Conservation (phyloP, 2,113 vertebrate species). For the Solea senegalensis region DNA sequence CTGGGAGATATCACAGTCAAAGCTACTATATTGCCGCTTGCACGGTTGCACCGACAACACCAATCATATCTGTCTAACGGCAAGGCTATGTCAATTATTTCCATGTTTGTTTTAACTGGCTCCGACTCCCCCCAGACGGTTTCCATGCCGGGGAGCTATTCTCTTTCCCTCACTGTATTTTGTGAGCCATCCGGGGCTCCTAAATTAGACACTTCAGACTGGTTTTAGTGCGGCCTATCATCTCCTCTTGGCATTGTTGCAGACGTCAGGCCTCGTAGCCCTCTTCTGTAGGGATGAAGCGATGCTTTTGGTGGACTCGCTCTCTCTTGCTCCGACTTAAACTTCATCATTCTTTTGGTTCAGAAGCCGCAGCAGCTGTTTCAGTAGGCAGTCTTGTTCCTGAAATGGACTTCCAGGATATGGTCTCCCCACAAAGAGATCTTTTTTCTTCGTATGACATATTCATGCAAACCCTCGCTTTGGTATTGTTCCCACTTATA, state of each 20-base stretch:
- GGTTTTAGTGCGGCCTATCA: slow-evolving; percentile 78
- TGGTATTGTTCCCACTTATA: slow-evolving; percentile 41
- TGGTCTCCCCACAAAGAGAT: slow-evolving; percentile 44
- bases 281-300: slow-evolving; percentile 31
- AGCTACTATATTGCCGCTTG: slow-evolving; percentile 36
- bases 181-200: slow-evolving; percentile 56
- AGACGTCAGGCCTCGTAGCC: slow-evolving; percentile 51
- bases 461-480: slow-evolving; percentile 39
- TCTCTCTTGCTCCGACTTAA: slow-evolving; percentile 26
- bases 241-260: slow-evolving; percentile 72
- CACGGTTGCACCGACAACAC: slow-evolving; percentile 48
- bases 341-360: slow-evolving; percentile 58
- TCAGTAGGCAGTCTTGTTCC: slow-evolving; percentile 43
- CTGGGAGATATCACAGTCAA: slow-evolving; percentile 24
- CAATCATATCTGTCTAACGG: slow-evolving; percentile 50
- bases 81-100: slow-evolving; percentile 58
- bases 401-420: slow-evolving; percentile 62
- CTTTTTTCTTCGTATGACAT: slow-evolving; percentile 43
- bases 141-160: slow-evolving; percentile 68
- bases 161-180: slow-evolving; percentile 65
- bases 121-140: slow-evolving; percentile 56
- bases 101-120: slow-evolving; percentile 75
- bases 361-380: slow-evolving; percentile 71
- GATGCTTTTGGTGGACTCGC: slow-evolving; percentile 42
- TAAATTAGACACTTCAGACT: slow-evolving; percentile 72